Base-by-base conservation (phyloP, 2,797 vertebrate genomes). In the Acanthurus leucopareius region DNA sequence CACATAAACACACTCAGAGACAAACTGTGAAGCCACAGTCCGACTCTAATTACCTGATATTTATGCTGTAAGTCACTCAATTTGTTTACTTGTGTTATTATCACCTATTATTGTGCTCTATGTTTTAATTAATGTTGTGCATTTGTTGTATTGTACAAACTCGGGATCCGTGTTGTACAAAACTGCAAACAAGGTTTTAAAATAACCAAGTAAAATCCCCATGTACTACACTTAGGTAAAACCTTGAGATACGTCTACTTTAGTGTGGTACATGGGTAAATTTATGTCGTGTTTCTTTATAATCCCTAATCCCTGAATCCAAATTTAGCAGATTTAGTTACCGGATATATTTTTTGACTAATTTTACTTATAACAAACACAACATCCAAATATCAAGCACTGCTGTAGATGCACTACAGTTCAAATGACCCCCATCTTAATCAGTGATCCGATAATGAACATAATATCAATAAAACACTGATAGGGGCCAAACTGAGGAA, bases 1-100 rank as follows among this genome's bases (percentile, higher is more conserved):
- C 71, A 49, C 45, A 25, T 25, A 25, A 38, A 58, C 61, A 58
- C 58, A 40, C 38, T 57, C 40, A 42, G 38, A 28, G 57, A 54
- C 32, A 48, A 25, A 56, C 11, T 32, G 35, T 42, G 20, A 64
- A 20, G 40, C 47, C 8, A 3, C 40, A 52, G 20, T 13, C 38
- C 35, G 5, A 63, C 51, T 22, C 32, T 48, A 54, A 73, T 79
- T 62, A 74, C 20, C 19, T 80, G 51, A 79, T 71, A 75, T 67
- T 73, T 56, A 20, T 47, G 15, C n/a, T 40, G 20, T 49, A 4
- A 40, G 28, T 70, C 15, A 13, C 9, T 25, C 20, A 7, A 7
- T 16, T 49, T 25, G 19, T 71, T 69, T 54, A 53, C 7, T 16
- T n/a, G 3, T 20, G 16, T 56, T 28, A 20, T 68, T 58, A 14